Evolutionary conservation across 2,113 vertebrate genomes (phyloP).

Genomic region (Pimephales promelas): DNA sequence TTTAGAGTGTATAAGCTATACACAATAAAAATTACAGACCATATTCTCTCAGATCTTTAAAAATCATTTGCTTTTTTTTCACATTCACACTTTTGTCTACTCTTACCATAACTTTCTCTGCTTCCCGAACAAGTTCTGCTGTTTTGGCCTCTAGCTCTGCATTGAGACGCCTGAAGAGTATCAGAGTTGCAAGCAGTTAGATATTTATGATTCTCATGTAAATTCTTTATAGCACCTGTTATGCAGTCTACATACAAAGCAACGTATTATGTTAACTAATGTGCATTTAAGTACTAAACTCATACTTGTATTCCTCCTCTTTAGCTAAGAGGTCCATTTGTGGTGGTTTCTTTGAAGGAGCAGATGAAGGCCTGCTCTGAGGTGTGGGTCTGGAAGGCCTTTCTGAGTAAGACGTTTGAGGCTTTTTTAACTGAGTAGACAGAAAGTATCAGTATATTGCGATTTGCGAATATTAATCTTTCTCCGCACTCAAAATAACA

Average conservation of each 20-base stretch:
- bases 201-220: background rate
- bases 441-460: background rate
- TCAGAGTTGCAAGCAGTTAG: constrained; percentile 45
- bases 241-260: background rate
- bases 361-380: constrained; percentile 57
- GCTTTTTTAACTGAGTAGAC: constrained; percentile 61
- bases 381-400: constrained; percentile 40
- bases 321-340: constrained; percentile 74
- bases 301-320: constrained; percentile 88
- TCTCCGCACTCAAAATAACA: background rate
- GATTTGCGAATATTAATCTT: background rate
- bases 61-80: background rate
- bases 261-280: background rate
- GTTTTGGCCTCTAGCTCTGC: constrained; percentile 93
- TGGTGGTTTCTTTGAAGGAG: constrained; percentile 51
- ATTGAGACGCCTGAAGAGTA: constrained; percentile 82
- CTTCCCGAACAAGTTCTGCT: constrained; percentile 83
- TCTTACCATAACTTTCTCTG: constrained; percentile 89
- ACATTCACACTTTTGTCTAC: background rate
- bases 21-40: background rate
- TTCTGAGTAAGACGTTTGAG: constrained; percentile 48
- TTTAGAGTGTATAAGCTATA: background rate
- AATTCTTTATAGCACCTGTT: background rate
- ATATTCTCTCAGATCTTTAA: background rate
- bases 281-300: background rate